phyloP scores from a whole-genome alignment of 2,888 invertebrate genomes.

The Zygogramma bicolorata region DNA sequence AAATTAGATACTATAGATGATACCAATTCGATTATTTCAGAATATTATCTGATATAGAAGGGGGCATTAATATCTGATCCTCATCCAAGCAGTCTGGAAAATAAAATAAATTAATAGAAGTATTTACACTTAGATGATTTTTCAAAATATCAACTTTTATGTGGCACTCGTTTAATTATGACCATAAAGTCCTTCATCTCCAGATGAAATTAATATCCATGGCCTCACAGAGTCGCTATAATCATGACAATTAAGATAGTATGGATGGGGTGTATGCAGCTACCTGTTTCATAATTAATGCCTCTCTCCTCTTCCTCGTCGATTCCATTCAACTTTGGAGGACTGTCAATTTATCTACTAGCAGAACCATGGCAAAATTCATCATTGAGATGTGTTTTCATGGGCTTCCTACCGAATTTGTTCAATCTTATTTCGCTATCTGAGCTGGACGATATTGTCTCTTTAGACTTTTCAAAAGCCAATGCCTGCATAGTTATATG shows the following conservation, averaged over 20 bases:
- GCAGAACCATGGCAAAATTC: neutral
- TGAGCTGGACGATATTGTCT: neutral
- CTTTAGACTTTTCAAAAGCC: constrained; percentile 17
- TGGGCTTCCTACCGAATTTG: constrained; percentile 10
- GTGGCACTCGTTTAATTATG: neutral
- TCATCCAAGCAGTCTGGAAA: neutral
- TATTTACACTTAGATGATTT: too few relatives aligned
- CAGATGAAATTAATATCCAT: too few relatives aligned
- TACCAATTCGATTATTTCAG: neutral
- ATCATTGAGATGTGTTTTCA: neutral
- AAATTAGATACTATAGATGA: neutral
- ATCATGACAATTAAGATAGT: neutral
- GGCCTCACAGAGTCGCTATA: too few relatives aligned
- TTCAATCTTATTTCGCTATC: neutral
- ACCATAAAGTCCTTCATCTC: neutral
- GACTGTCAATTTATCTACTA: neutral
- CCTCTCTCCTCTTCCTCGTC: neutral
- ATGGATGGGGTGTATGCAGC: too few relatives aligned
- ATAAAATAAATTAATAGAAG: neutral
- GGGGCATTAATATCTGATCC: too few relatives aligned
- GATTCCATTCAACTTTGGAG: constrained; percentile 5
- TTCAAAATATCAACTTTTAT: neutral
- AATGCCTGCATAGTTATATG: constrained; percentile 12
- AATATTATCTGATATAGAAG: too few relatives aligned
- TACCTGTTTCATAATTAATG: neutral